Conservation (phyloP, 2,113 vertebrate genomes). For the Varanus komodoensis region DNA sequence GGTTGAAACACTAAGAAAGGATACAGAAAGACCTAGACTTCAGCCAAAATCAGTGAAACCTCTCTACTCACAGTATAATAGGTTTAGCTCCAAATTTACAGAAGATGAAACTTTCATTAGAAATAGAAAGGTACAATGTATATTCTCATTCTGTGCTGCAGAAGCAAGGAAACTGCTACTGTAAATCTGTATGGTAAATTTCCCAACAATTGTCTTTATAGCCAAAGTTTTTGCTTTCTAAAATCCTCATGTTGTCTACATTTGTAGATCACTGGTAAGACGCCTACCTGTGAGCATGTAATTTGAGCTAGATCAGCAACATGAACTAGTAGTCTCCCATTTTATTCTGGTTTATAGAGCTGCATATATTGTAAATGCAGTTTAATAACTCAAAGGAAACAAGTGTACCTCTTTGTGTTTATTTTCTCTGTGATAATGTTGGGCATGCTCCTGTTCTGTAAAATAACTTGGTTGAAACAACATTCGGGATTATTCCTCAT, state of each 20-base stretch:
- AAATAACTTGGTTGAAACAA: neutral
- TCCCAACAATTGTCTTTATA: neutral
- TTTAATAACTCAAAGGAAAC: neutral
- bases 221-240: neutral
- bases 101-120: neutral
- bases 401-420: neutral
- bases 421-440: neutral
- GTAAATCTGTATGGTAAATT: neutral
- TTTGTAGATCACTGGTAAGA: neutral
- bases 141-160: neutral
- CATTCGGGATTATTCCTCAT: neutral
- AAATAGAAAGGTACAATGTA: neutral
- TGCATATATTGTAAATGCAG: neutral
- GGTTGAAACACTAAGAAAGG: neutral
- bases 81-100: neutral
- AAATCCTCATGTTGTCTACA: neutral
- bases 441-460: neutral
- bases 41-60: slow-evolving; percentile 7
- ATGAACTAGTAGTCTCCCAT: neutral
- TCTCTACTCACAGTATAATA: neutral
- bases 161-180: neutral
- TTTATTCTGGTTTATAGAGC: neutral
- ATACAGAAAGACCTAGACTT: slow-evolving; percentile 1
- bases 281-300: neutral
- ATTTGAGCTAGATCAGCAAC: neutral